Percentiles rank a stretch among this genome's conserved stretches.
These are phyloP conservation scores for Himantopus leucocephalus DNA, from an alignment of 2,113 vertebrate genomes.

Conservation along the genomic window DNA sequence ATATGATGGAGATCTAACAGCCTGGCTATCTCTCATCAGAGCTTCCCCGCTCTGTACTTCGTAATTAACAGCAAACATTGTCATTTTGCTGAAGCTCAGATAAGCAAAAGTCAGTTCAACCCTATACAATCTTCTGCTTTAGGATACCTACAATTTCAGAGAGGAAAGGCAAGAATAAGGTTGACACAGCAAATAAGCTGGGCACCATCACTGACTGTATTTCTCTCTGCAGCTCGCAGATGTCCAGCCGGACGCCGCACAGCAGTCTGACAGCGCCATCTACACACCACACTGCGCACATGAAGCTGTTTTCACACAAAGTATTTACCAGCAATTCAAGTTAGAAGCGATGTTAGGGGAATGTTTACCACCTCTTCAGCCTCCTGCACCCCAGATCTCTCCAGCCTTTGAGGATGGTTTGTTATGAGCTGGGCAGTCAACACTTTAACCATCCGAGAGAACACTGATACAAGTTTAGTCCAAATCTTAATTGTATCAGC, in stretches of 20 bases:
- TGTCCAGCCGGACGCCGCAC: neutral
- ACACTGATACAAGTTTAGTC: accelerated
- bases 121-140: neutral
- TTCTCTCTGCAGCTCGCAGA: neutral
- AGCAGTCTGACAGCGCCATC: constrained; percentile 47
- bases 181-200: neutral
- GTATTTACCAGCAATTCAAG: neutral
- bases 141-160: neutral
- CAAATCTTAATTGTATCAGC: accelerated
- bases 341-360: neutral
- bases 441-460: neutral
- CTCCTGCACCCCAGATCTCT: accelerated
- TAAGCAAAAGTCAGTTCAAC: neutral
- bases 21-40: neutral
- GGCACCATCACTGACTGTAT: neutral
- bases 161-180: neutral
- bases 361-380: accelerated
- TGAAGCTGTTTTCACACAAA: neutral
- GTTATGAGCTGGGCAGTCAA: neutral
- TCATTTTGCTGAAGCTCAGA: neutral
- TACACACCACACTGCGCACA: neutral
- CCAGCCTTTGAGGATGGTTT: neutral
- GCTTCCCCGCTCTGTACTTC: neutral
- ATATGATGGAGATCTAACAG: accelerated
- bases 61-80: neutral